Evolutionary conservation across 2,888 invertebrate species (phyloP).

Genomic region (Calliopum simillimum): DNA sequence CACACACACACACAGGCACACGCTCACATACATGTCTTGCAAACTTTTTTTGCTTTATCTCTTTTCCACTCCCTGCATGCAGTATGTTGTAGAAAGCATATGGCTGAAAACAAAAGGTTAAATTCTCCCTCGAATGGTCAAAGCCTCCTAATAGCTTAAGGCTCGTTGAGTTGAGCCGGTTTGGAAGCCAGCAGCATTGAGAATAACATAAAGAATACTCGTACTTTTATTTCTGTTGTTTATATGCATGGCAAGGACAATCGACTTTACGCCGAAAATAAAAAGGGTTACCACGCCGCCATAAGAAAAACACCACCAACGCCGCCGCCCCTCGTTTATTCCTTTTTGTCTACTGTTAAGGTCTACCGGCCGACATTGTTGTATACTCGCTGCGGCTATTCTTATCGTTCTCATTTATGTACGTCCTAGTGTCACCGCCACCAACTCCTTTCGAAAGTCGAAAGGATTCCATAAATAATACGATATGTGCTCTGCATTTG

Average conservation of each 20-base stretch:
- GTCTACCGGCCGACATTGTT: neutral
- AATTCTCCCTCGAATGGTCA: slow-evolving; percentile 20
- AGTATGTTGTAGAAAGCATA: neutral
- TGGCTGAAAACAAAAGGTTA: slow-evolving; percentile 21
- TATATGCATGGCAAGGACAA: neutral
- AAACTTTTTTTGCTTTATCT: neutral
- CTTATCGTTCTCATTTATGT: slow-evolving; percentile 14
- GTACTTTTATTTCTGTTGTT: too few relatives aligned
- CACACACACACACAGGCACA: slow-evolving; percentile 5
- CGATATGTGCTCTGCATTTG: neutral
- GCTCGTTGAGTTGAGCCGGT: neutral
- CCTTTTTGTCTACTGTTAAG: neutral
- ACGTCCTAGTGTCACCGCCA: neutral
- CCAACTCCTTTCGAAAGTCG: neutral
- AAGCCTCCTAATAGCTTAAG: slow-evolving; percentile 19
- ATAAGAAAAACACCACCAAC: neutral
- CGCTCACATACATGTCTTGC: slow-evolving; percentile 6
- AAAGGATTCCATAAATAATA: slow-evolving; percentile 4
- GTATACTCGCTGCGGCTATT: slow-evolving; percentile 4
- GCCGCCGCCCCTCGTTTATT: neutral
- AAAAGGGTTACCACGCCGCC: neutral
- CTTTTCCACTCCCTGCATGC: neutral
- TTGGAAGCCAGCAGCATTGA: neutral
- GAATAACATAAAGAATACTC: too few relatives aligned
- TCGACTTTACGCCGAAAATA: neutral